Conservation (phyloP, 2,888 invertebrate species). For the Torymus texanus region DNA sequence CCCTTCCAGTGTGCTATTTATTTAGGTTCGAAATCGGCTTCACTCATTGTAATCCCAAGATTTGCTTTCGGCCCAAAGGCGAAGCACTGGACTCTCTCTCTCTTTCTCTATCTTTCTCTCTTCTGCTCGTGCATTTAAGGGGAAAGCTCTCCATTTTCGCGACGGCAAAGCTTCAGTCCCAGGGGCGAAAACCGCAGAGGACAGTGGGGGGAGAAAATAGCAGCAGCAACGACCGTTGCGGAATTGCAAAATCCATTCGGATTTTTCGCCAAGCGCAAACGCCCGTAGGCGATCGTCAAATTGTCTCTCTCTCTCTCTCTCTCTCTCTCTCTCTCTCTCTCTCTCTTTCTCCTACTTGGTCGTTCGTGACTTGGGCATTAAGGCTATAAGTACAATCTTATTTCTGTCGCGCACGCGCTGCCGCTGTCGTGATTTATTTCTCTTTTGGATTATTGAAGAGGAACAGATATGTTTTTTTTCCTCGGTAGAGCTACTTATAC, state of each 20-base stretch:
- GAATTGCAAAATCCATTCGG: constrained; percentile 53
- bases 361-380: constrained; percentile 51
- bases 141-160: constrained; percentile 47
- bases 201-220: constrained; percentile 5
- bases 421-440: constrained; percentile 18
- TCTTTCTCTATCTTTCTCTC: neutral
- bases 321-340: no score
- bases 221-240: neutral
- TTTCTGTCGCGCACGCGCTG: neutral
- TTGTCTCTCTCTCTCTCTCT: constrained; percentile 19
- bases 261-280: constrained; percentile 48
- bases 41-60: constrained; percentile 53
- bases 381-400: constrained; percentile 32
- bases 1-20: constrained; percentile 55
- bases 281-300: constrained; percentile 50
- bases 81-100: constrained; percentile 26
- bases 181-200: constrained; percentile 2
- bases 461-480: neutral
- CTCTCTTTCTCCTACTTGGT: neutral
- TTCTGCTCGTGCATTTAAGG: constrained; percentile 25
- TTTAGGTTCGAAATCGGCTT: constrained; percentile 61
- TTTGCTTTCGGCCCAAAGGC: constrained; percentile 33
- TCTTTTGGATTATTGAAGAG: neutral
- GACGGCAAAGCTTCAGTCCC: constrained; percentile 47
- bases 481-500: neutral